Conservation (phyloP, 2,113 vertebrate species). For the Epinephelus fuscoguttatus region DNA sequence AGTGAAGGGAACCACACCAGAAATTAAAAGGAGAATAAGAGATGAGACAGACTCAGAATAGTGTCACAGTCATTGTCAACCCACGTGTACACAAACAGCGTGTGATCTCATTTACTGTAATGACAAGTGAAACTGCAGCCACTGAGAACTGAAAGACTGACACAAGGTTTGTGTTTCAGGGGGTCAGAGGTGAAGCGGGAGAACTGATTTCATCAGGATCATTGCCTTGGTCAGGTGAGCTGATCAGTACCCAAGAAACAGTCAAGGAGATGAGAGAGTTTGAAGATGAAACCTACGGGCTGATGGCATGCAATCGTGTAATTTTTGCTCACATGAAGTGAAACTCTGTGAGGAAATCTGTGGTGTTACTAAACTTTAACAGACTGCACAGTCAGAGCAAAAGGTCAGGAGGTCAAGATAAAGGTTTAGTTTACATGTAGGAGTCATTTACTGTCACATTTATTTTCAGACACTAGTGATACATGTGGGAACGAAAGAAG, state of each 20-base stretch:
- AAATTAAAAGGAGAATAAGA: not conserved
- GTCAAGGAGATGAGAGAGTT: not conserved
- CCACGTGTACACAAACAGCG: not conserved
- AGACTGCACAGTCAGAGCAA: not conserved
- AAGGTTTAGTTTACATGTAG: not conserved
- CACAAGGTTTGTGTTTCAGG: constrained; percentile 60
- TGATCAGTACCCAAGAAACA: not conserved
- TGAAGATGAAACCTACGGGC: not conserved
- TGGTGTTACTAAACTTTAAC: not conserved
- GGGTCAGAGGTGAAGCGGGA: constrained; percentile 77
- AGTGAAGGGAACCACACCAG: too few relatives aligned
- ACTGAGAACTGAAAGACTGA: constrained; percentile 10
- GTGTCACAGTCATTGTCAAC: not conserved
- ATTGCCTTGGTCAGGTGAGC: constrained; percentile 60
- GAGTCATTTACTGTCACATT: too few relatives aligned
- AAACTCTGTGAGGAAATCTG: constrained; percentile 23
- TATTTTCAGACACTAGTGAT: too few relatives aligned
- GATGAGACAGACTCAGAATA: not conserved
- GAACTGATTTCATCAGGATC: constrained; percentile 46
- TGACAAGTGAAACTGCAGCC: not conserved
- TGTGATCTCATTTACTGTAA: not conserved
- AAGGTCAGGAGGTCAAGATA: not conserved
- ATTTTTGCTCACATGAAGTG: not conserved
- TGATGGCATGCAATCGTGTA: not conserved
- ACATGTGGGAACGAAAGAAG: not conserved